Conservation (phyloP, 2,797 vertebrate species). For the Pelochelys cantorii region DNA sequence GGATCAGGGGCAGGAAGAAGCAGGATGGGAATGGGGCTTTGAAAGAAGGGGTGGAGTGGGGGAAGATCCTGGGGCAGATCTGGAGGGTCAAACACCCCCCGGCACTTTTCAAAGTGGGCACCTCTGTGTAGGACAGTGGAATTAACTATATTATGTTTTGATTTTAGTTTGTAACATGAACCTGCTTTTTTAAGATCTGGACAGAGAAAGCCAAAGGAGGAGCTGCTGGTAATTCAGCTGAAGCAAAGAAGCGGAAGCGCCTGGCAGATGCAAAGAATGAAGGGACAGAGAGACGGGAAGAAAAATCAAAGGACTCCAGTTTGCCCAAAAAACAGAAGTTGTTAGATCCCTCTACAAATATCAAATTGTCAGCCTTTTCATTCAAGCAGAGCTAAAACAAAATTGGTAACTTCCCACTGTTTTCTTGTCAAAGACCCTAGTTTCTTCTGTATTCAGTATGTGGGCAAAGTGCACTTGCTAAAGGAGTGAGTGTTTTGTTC, state of each 20-base stretch:
- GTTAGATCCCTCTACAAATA: conserved; percentile 77
- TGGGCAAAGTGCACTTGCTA: background rate
- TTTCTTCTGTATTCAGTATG: background rate
- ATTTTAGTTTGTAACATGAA: background rate
- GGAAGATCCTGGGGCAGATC: no score
- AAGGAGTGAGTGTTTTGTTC: background rate
- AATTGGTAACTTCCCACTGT: background rate
- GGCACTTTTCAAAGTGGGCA: no score
- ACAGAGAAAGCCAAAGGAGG: conserved; percentile 89
- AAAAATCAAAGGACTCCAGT: conserved; percentile 72
- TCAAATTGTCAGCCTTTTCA: conserved; percentile 90
- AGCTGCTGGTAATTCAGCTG: conserved; percentile 62
- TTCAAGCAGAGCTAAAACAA: conserved; percentile 85
- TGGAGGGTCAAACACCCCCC: no score
- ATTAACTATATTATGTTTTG: background rate
- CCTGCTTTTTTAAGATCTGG: conserved; percentile 83
- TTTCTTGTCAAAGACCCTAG: background rate
- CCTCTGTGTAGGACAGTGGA: background rate
- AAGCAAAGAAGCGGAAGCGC: conserved; percentile 90
- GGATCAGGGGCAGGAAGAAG: no score
- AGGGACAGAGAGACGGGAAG: conserved; percentile 43
- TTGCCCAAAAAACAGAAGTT: conserved; percentile 86
- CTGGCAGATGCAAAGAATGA: conserved; percentile 51
- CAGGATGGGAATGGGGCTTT: no score
- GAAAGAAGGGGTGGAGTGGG: no score